Conservation (phyloP, 2,888 invertebrate genomes). For the Boloria euphrosyne region DNA sequence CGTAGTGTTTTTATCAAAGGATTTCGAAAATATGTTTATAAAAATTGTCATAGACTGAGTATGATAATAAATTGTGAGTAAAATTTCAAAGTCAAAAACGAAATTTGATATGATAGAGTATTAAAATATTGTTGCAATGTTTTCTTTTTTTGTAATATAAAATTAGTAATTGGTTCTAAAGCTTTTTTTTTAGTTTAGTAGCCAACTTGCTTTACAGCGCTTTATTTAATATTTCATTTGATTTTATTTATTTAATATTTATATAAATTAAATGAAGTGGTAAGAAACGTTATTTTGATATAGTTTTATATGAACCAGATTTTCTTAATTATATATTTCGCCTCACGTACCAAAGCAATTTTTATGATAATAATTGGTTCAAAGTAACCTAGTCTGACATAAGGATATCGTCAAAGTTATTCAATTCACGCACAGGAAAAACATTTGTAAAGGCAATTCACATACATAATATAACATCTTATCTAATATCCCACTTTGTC, state of each 20-base stretch:
- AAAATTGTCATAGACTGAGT: slow-evolving; percentile 4
- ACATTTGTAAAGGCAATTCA: background rate
- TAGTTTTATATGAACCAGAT: no score
- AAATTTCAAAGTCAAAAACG: no score
- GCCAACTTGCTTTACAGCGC: no score
- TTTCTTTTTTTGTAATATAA: no score
- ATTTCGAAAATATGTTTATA: slow-evolving; percentile 8
- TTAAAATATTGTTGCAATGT: no score
- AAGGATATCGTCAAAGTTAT: slow-evolving; percentile 1
- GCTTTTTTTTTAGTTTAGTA: no score
- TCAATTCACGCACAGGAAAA: slow-evolving; percentile 2
- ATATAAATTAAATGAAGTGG: no score
- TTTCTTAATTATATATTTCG: background rate
- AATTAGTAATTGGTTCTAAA: no score
- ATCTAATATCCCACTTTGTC: background rate
- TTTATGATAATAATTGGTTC: slow-evolving; percentile 5
- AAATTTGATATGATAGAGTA: no score
- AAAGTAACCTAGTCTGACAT: background rate
- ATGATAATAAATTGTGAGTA: background rate
- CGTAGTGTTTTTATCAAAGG: slow-evolving; percentile 44
- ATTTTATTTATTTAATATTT: no score
- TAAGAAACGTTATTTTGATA: no score
- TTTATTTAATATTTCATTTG: no score
- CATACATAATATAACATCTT: background rate
- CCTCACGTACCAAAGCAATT: background rate